These are phyloP conservation scores for Bimastos eiseni DNA, from an alignment of 2,888 invertebrate genomes.

Conservation along the genomic window DNA sequence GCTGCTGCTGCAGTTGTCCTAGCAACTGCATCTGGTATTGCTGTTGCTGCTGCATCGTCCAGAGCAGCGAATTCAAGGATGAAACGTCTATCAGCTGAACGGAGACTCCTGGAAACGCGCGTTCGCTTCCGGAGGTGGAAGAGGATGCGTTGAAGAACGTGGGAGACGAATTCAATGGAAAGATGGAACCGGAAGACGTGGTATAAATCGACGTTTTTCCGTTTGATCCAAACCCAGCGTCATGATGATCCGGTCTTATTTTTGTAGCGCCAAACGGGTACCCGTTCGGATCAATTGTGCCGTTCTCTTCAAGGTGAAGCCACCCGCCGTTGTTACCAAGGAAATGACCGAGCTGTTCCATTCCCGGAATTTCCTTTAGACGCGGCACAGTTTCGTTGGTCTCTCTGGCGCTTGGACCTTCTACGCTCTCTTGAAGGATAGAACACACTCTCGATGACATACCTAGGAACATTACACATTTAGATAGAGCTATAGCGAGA, in stretches of 20 bases:
- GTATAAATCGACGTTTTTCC: background rate
- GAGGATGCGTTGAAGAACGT: background rate
- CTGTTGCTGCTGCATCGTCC: conserved; percentile 19
- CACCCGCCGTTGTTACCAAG: background rate
- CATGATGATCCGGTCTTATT: background rate
- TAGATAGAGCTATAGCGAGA: background rate
- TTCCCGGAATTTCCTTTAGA: background rate
- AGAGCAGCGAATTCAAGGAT: background rate
- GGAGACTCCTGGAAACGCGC: background rate
- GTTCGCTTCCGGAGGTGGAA: background rate
- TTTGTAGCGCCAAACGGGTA: no score
- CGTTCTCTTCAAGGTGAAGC: background rate
- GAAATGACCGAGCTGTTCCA: background rate
- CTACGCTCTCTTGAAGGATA: background rate
- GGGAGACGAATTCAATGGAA: background rate
- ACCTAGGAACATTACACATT: background rate
- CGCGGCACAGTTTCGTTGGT: background rate
- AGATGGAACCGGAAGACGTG: background rate
- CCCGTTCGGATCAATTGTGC: background rate
- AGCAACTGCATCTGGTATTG: conserved; percentile 23
- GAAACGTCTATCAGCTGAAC: background rate
- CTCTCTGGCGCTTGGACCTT: background rate
- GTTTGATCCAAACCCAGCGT: background rate
- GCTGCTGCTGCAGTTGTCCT: background rate
- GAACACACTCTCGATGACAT: background rate